Evolutionary conservation across 2,888 invertebrate species (phyloP), one percentile per base, ranked within the genome.

Genomic region (Argynnis bischoffii): DNA sequence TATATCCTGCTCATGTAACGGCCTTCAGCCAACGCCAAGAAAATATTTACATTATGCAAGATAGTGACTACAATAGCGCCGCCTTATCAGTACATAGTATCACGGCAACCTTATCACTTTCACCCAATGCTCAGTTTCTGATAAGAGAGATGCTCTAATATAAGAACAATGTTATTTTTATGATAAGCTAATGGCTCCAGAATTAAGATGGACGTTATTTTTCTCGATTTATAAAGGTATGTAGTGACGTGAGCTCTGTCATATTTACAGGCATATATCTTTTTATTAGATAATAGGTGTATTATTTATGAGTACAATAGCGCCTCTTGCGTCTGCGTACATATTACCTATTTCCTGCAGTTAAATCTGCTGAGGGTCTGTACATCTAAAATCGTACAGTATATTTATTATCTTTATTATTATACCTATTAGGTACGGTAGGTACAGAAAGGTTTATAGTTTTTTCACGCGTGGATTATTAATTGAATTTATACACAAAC

Each of bases 71-170:
- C 72, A 76, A 77, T 74, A 66, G 73, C 65, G 72, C 77, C 77
- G 77, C 61, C 66, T 70, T 72, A 67, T 51, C 71, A 65, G 71
- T 61, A 41, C 63, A 63, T 53, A n/a, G n/a, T n/a, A 50, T 55
- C 61, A 60, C 53, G 48, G 61, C 53, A 41, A 74, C 63, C 72
- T 78, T 78, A 81, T 81, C 78, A 79, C 84, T 83, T 83, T 83
- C 84, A 76, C 81, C 71, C 57, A 57, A 63, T 48, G 41, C 35
- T 16, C 60, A 55, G 66, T 56, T 70, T 71, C 72, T 70, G 72
- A 64, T 73, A 74, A 72, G 74, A 69, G 72, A 68, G 76, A 74
- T 76, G 74, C 73, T 76, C 73, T 75, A 74, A 76, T 76, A 72
- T 64, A 60, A 64, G 31, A 60, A 69, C 46, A 69, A 74, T 77